Percentiles rank a stretch among this genome's conserved stretches.
phyloP scores from a whole-genome alignment of 2,113 vertebrate species.

The Calypte anna region DNA sequence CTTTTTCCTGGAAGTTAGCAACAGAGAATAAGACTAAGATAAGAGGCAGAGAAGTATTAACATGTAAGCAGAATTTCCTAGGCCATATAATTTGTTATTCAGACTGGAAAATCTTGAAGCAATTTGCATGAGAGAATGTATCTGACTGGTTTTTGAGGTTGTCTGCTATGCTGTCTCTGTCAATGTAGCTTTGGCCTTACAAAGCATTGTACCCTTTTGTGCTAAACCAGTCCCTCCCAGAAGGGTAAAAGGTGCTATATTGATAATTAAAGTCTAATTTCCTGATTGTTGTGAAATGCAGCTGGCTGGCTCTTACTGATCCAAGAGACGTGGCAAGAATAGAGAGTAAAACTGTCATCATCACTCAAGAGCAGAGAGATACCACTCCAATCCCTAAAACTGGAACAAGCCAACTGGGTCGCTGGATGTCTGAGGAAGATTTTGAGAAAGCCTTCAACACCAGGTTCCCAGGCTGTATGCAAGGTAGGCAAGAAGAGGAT shows the following conservation, averaged over 20 bases:
- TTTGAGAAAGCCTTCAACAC: slow-evolving; percentile 89
- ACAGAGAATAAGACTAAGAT: not conserved
- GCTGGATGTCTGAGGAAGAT: slow-evolving; percentile 93
- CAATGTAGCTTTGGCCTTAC: not conserved
- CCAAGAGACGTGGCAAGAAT: slow-evolving; percentile 93
- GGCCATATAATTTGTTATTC: not conserved
- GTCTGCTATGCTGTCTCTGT: not conserved
- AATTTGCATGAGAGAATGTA: not conserved
- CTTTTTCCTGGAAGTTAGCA: slow-evolving; percentile 16
- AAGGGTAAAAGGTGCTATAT: not conserved
- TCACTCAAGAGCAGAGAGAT: slow-evolving; percentile 88
- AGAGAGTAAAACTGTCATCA: slow-evolving; percentile 94
- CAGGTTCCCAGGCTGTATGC: slow-evolving; percentile 96
- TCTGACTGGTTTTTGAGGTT: not conserved
- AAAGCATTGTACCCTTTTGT: not conserved
- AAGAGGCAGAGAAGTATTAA: not conserved
- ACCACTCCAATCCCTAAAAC: slow-evolving; percentile 82
- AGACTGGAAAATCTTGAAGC: not conserved
- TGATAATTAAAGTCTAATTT: not conserved
- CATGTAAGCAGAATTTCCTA: not conserved
- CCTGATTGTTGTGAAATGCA: slow-evolving; percentile 51
- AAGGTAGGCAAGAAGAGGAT: slow-evolving; percentile 77
- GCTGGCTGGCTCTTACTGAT: slow-evolving; percentile 95
- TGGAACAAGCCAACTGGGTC: slow-evolving; percentile 88
- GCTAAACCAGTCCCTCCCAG: not conserved